Evolutionary conservation across 2,888 invertebrate genomes (phyloP).

Genomic region (Heliconius aoede): DNA sequence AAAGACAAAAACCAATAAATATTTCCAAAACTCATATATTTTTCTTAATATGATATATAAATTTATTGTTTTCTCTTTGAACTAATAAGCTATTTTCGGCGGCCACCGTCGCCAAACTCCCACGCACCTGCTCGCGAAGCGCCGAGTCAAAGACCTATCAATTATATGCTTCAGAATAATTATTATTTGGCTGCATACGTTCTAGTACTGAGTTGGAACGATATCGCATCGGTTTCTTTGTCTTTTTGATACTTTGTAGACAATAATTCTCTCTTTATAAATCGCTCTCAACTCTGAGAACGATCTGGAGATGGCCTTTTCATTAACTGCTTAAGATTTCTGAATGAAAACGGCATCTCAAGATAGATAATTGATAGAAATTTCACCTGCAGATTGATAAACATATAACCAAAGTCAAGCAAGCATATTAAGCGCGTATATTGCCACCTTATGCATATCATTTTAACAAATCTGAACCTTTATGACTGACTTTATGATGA

Average conservation of each 20-base stretch:
- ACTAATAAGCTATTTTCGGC: conserved; percentile 27
- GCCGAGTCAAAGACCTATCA: conserved; percentile 58
- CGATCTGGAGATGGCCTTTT: too few relatives aligned
- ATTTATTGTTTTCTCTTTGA: background rate
- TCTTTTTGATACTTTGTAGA: background rate
- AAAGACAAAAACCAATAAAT: background rate
- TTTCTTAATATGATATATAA: background rate
- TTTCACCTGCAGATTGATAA: too few relatives aligned
- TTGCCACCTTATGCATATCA: too few relatives aligned
- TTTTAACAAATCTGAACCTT: background rate
- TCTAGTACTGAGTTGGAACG: background rate
- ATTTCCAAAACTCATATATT: background rate
- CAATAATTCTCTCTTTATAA: too few relatives aligned
- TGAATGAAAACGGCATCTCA: too few relatives aligned
- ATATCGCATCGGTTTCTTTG: background rate
- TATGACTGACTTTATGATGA: too few relatives aligned
- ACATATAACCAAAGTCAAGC: too few relatives aligned
- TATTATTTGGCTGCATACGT: background rate
- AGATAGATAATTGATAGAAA: too few relatives aligned
- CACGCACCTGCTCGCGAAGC: conserved; percentile 48
- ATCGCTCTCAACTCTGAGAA: too few relatives aligned
- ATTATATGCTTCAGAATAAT: conserved; percentile 32
- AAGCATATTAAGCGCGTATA: too few relatives aligned
- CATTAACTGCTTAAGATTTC: too few relatives aligned
- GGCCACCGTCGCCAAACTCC: conserved; percentile 53